A percentile compares a stretch with the other conserved stretches of the same genome.
Evolutionary conservation across 53 echinoderm and acorn worm genomes (phyloP).

Genomic region (Temnopleurus reevesii): DNA sequence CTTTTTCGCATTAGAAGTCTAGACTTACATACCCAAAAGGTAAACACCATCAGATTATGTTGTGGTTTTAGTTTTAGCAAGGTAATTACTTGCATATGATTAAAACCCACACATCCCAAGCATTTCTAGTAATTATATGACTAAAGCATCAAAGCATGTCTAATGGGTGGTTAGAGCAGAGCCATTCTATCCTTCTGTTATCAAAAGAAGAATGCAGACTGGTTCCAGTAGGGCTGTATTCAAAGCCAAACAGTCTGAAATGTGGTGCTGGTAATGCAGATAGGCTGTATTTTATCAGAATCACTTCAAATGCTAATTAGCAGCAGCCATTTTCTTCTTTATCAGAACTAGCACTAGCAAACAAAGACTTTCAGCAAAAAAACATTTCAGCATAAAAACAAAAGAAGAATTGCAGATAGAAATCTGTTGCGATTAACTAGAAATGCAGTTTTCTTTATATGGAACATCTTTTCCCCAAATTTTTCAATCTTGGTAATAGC

Average conservation of each 20-base stretch:
- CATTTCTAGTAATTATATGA: background rate
- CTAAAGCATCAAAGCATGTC: too few relatives aligned
- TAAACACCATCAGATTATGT: background rate
- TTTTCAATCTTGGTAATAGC: background rate
- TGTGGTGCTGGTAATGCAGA: background rate
- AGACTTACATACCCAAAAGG: background rate
- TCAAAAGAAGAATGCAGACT: background rate
- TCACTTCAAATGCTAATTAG: background rate
- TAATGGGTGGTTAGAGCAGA: background rate
- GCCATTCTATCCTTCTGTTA: background rate
- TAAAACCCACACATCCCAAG: background rate
- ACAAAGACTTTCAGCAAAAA: too few relatives aligned
- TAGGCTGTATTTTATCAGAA: background rate
- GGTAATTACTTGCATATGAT: constrained; percentile 3
- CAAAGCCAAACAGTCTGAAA: background rate
- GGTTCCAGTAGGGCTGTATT: background rate
- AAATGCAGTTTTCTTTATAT: background rate
- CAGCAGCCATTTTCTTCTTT: background rate
- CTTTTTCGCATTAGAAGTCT: background rate
- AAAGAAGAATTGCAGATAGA: background rate
- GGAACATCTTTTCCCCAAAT: background rate
- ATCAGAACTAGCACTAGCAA: too few relatives aligned
- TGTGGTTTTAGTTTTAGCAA: background rate
- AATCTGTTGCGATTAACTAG: background rate
- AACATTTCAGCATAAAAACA: background rate